A percentile compares a stretch with the other conserved stretches of the same genome.
Conservation (phyloP, 1,140 invertebrate genomes). For the Lysiphlebus fabarum region DNA sequence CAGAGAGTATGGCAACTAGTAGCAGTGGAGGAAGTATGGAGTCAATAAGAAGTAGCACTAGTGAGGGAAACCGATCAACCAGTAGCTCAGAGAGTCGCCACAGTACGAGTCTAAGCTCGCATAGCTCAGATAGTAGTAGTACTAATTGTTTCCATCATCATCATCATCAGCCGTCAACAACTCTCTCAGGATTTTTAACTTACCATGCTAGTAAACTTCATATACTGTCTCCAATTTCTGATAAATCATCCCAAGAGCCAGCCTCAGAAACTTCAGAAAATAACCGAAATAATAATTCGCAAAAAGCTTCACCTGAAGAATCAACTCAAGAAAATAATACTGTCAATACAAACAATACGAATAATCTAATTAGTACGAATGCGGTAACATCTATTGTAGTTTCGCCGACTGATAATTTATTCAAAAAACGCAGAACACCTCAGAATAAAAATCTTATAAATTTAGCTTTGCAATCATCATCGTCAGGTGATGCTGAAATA, state of each 20-base stretch:
- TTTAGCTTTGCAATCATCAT: constrained; percentile 62
- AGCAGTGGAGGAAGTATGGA: constrained; percentile 83
- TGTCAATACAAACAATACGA: constrained; percentile 33
- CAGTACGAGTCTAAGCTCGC: constrained; percentile 75
- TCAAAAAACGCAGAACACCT: constrained; percentile 62
- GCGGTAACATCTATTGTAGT: constrained; percentile 44
- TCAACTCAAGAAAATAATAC: constrained; percentile 50
- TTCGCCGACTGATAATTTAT: constrained; percentile 45
- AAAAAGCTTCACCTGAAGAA: constrained; percentile 67
- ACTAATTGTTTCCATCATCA: constrained; percentile 56
- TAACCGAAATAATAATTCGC: constrained; percentile 74
- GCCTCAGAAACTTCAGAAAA: constrained; percentile 74
- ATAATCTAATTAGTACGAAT: constrained; percentile 52
- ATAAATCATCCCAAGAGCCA: constrained; percentile 85
- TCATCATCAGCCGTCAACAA: constrained; percentile 50
- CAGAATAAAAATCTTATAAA: constrained; percentile 77
- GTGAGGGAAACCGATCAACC: constrained; percentile 76
- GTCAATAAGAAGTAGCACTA: constrained; percentile 75
- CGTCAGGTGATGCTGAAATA: constrained; percentile 67
- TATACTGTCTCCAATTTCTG: constrained; percentile 83
- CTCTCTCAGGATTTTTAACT: constrained; percentile 62
- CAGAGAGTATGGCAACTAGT: constrained; percentile 80
- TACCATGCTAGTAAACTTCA: constrained; percentile 72
- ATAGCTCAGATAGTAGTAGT: constrained; percentile 75
- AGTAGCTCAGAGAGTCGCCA: constrained; percentile 76